Conservation (phyloP, 2,797 vertebrate species). For the Euphonia xanthogaster region DNA sequence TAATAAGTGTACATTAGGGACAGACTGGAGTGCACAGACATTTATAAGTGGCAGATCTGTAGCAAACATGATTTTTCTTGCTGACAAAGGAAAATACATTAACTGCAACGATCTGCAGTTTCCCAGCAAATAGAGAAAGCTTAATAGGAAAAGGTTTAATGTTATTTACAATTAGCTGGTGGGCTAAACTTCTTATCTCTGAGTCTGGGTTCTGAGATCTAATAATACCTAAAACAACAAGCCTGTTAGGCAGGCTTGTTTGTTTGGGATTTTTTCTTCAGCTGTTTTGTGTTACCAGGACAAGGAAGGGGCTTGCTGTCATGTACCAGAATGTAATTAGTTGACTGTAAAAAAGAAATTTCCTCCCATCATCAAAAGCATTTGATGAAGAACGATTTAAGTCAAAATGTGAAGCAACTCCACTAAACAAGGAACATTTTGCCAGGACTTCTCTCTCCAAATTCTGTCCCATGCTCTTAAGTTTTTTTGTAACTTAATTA, state of each 20-base stretch:
- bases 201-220: neutral
- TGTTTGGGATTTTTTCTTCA: neutral
- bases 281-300: neutral
- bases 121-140: neutral
- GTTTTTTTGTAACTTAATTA: neutral
- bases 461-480: neutral
- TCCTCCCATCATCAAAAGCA: neutral
- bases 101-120: neutral
- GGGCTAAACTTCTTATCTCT: neutral
- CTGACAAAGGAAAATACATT: neutral
- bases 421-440: neutral
- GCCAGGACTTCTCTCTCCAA: neutral
- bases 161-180: neutral
- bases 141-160: neutral
- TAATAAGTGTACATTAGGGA: neutral
- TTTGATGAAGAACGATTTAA: neutral
- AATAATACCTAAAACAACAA: neutral
- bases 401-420: neutral
- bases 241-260: neutral
- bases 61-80: slow-evolving; percentile 25
- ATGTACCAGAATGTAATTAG: neutral
- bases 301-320: neutral
- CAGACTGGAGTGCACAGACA: neutral
- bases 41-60: neutral
- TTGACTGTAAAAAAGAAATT: neutral